Conservation (phyloP, 35 echinoderm and acorn worm species). For the Strongylocentrotus purpuratus region DNA sequence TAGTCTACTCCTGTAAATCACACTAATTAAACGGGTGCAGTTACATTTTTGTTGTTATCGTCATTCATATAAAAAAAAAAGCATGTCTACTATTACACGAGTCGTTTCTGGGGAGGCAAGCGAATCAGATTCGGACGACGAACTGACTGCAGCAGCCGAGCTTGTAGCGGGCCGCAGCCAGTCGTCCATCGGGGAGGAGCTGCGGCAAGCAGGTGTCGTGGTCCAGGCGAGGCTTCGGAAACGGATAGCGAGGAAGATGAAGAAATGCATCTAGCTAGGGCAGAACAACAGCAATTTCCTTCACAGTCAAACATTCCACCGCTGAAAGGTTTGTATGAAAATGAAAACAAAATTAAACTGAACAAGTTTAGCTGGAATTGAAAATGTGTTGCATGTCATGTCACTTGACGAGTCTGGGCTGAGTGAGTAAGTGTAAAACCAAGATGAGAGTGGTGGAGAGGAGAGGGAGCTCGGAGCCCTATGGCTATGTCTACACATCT, state of each 20-base stretch:
- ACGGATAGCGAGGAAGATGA: conserved; percentile 65
- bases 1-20: too few species aligned
- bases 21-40: too few species aligned
- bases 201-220: conserved; percentile 49
- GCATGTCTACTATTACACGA: neutral
- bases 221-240: conserved; percentile 71
- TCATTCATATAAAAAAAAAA: too few species aligned
- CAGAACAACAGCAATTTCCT: conserved; percentile 24
- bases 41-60: too few species aligned
- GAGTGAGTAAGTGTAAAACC: too few species aligned
- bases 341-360: neutral
- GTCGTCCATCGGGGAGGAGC: neutral
- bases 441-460: too few species aligned
- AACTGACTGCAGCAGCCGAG: conserved; percentile 19
- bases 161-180: neutral
- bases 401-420: too few species aligned
- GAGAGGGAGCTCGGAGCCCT: too few species aligned
- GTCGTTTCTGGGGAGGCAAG: conserved; percentile 59
- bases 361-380: too few species aligned
- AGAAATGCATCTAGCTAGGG: neutral
- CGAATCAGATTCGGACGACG: conserved; percentile 77
- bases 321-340: conserved; percentile 57
- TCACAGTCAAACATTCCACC: conserved; percentile 44
- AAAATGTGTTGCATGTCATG: too few species aligned
- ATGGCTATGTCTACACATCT: too few species aligned